A percentile compares a stretch with the other conserved stretches of the same genome.
phyloP scores from a whole-genome alignment of 2,797 vertebrate species.

The Myioborus miniatus region DNA sequence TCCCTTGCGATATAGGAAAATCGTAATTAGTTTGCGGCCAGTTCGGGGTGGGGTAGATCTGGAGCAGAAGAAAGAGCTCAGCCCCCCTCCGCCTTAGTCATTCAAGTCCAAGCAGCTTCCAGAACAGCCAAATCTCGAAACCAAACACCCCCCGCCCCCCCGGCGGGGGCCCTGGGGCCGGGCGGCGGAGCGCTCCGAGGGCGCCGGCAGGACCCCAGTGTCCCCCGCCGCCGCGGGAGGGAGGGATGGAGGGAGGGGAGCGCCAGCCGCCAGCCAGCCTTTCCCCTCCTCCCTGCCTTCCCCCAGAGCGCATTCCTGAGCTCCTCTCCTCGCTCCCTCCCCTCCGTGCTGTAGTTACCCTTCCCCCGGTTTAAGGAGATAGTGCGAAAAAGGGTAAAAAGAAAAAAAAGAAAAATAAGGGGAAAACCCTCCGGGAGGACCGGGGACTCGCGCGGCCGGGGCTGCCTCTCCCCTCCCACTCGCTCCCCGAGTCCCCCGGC shows the following conservation, averaged over 20 bases:
- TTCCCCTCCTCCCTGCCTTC: constrained; percentile 2
- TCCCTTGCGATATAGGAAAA: neutral
- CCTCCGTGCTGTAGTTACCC: neutral
- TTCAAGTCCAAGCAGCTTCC: constrained; percentile 55
- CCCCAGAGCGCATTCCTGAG: constrained; percentile 30
- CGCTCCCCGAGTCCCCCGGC: neutral
- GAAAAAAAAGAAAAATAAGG: neutral
- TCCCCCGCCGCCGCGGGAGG: neutral
- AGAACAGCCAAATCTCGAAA: constrained; percentile 43
- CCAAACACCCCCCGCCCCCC: neutral
- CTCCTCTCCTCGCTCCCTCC: neutral
- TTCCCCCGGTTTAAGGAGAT: neutral
- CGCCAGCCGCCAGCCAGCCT: neutral
- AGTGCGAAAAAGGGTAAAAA: neutral
- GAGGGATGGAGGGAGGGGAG: neutral
- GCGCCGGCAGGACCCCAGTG: neutral
- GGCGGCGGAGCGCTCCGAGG: neutral
- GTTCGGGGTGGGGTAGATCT: constrained; percentile 48
- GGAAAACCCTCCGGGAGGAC: no score
- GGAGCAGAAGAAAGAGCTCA: neutral
- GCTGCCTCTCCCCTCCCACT: neutral
- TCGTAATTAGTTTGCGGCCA: constrained; percentile 6
- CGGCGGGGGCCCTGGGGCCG: neutral
- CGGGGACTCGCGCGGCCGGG: neutral
- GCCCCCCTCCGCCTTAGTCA: constrained; percentile 31